A percentile compares a stretch with the other conserved stretches of the same genome.
phyloP scores from a whole-genome alignment of 1,140 invertebrate genomes.

The Telenomus remus region DNA sequence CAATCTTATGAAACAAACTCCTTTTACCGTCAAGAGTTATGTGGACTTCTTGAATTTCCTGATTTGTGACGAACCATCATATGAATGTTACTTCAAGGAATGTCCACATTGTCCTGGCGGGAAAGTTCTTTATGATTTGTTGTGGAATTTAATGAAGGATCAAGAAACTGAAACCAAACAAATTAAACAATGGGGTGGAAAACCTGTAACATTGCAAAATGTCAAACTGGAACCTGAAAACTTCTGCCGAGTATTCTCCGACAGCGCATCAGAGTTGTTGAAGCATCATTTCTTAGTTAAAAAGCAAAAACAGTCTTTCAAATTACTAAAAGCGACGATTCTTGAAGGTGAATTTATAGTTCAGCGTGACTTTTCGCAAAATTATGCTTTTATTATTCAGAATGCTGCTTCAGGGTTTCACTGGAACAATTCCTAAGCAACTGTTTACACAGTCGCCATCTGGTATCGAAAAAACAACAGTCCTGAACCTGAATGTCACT shows the following conservation, averaged over 20 bases:
- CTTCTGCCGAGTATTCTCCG: neutral
- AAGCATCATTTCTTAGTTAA: conserved; percentile 8
- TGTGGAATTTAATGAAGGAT: conserved; percentile 4
- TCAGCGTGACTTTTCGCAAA: conserved; percentile 17
- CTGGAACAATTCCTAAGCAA: conserved; percentile 34
- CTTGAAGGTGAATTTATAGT: conserved; percentile 6
- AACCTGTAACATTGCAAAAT: neutral
- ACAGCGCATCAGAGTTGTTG: neutral
- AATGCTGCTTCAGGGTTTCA: conserved; percentile 12
- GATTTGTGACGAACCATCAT: conserved; percentile 6
- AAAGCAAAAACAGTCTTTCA: conserved; percentile 2
- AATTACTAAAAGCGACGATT: conserved; percentile 4
- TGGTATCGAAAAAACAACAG: conserved; percentile 15
- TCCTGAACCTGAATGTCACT: conserved; percentile 8
- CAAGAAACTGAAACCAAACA: neutral
- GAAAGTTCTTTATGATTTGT: conserved; percentile 1
- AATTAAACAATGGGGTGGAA: conserved; percentile 2
- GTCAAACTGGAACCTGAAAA: neutral
- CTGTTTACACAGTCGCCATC: conserved; percentile 29
- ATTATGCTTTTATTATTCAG: conserved; percentile 36
- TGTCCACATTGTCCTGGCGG: neutral
- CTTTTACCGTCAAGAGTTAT: conserved; percentile 1
- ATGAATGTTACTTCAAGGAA: conserved; percentile 3
- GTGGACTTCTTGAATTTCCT: neutral
- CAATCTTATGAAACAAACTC: conserved; percentile 1